Percentiles rank a stretch among this genome's conserved stretches.
phyloP scores from a whole-genome alignment of 2,797 vertebrate genomes.

The Girardinus metallicus region DNA sequence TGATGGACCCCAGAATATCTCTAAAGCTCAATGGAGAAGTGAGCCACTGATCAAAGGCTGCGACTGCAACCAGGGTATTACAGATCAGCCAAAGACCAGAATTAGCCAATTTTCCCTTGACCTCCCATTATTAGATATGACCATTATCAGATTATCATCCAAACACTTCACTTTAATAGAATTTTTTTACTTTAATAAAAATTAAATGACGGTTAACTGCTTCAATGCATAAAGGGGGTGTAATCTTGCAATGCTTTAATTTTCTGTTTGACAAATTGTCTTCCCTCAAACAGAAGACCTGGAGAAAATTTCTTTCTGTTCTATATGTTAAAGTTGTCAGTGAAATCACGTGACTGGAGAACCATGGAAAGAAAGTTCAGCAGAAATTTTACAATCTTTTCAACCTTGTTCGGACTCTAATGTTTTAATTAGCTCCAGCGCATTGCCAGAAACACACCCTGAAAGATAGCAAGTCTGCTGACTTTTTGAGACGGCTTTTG shows the following conservation, averaged over 20 bases:
- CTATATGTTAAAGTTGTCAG: not conserved
- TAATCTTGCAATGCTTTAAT: not conserved
- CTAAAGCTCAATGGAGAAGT: conserved; percentile 48
- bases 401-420: not conserved
- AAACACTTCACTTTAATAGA: not conserved
- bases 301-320: not conserved
- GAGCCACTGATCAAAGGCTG: conserved; percentile 61
- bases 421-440: conserved; percentile 16
- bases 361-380: conserved; percentile 4
- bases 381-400: conserved; percentile 1
- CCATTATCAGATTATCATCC: not conserved
- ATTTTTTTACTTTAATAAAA: not conserved
- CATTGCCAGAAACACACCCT: conserved; percentile 28
- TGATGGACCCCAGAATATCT: conserved; percentile 54
- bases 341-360: conserved; percentile 13
- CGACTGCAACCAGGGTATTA: conserved; percentile 3
- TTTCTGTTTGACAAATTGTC: not conserved
- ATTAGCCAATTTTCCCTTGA: not conserved
- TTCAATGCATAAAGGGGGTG: not conserved
- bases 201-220: not conserved
- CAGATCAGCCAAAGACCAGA: conserved; percentile 1
- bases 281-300: not conserved
- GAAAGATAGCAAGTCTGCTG: conserved; percentile 28
- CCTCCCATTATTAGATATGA: not conserved
- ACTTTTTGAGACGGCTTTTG: conserved; percentile 44